A percentile compares a stretch with the other conserved stretches of the same genome.
phyloP scores from a whole-genome alignment of 2,888 invertebrate genomes.

The Fragum sueziense region DNA sequence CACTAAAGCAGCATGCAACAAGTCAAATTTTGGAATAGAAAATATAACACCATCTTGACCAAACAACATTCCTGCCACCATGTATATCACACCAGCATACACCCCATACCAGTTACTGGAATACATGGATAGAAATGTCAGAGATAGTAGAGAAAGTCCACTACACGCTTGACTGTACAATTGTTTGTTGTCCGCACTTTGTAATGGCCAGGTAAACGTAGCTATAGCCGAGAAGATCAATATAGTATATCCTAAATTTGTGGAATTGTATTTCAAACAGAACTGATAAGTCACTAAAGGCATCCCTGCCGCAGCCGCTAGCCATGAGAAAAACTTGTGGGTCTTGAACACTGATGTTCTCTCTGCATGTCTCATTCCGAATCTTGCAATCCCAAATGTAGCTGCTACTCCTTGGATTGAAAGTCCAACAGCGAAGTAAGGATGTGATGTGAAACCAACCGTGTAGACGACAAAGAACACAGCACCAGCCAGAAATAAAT shows the following conservation, averaged over 20 bases:
- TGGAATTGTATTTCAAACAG: conserved; percentile 63
- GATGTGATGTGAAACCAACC: conserved; percentile 48
- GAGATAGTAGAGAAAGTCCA: conserved; percentile 74
- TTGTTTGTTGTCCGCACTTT: conserved; percentile 63
- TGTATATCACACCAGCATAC: conserved; percentile 68
- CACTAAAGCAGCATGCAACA: conserved; percentile 75
- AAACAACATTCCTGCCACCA: conserved; percentile 70
- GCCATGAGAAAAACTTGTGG: conserved; percentile 71
- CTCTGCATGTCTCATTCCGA: conserved; percentile 67
- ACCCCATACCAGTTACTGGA: conserved; percentile 71
- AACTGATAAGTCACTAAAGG: conserved; percentile 74
- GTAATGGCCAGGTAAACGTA: conserved; percentile 61
- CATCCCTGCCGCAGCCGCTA: conserved; percentile 72
- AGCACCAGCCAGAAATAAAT: conserved; percentile 71
- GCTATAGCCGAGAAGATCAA: conserved; percentile 63
- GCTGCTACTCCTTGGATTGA: conserved; percentile 76
- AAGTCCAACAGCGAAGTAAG: conserved; percentile 71
- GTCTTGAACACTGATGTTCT: conserved; percentile 56
- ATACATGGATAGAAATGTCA: conserved; percentile 65
- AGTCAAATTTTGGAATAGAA: conserved; percentile 72
- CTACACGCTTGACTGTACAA: conserved; percentile 70
- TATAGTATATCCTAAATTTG: conserved; percentile 67
- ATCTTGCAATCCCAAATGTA: conserved; percentile 71
- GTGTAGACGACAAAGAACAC: conserved; percentile 69
- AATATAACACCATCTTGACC: conserved; percentile 70